A percentile compares a stretch with the other conserved stretches of the same genome.
These are phyloP conservation scores for Andrena chrysosceles DNA, from an alignment of 2,888 invertebrate species.

Conservation along the genomic window DNA sequence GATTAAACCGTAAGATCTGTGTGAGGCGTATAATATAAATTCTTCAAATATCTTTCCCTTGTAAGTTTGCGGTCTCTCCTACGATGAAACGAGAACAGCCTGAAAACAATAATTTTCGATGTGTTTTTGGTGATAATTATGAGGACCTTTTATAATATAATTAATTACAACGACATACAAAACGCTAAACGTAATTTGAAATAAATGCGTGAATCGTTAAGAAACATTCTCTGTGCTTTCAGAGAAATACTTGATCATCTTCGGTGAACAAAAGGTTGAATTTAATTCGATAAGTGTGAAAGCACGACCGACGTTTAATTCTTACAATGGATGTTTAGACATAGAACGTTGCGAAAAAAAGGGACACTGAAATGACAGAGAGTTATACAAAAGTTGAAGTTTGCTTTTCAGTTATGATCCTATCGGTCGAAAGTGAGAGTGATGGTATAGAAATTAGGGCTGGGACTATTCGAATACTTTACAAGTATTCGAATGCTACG, in stretches of 20 bases:
- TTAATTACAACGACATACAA: constrained; percentile 34
- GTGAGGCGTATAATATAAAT: constrained; percentile 37
- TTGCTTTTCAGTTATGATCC: background rate
- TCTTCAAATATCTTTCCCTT: constrained; percentile 70
- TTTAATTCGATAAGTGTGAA: background rate
- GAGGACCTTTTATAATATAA: constrained; percentile 27
- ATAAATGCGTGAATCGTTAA: background rate
- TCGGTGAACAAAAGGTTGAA: too few relatives aligned
- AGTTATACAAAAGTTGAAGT: background rate
- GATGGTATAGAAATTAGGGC: too few relatives aligned
- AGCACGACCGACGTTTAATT: background rate
- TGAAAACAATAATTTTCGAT: constrained; percentile 76
- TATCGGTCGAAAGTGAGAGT: background rate
- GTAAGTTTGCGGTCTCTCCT: constrained; percentile 67
- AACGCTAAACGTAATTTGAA: constrained; percentile 37
- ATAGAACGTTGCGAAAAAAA: too few relatives aligned
- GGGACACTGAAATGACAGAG: too few relatives aligned
- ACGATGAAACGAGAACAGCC: constrained; percentile 71
- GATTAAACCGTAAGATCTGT: constrained; percentile 29
- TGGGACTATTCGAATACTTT: too few relatives aligned
- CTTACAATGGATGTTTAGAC: background rate
- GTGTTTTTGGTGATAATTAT: constrained; percentile 67
- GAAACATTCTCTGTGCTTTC: background rate
- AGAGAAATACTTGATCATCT: background rate
- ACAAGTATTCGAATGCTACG: too few relatives aligned